Conservation (phyloP, 2,888 invertebrate species). For the Thelaira solivaga region DNA sequence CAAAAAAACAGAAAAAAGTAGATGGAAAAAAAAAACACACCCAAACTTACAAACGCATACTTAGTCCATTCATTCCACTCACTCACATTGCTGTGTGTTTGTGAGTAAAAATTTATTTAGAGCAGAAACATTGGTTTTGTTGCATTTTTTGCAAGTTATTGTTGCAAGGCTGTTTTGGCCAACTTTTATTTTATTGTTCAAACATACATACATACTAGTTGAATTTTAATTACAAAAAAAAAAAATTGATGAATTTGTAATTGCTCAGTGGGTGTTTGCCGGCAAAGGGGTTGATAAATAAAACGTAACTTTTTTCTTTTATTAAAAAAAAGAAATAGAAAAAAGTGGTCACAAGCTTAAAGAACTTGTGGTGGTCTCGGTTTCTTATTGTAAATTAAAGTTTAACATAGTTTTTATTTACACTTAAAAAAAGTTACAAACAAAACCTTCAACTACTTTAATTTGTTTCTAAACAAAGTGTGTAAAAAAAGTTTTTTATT, state of each 20-base stretch:
- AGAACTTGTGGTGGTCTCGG: background rate
- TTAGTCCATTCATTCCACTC: too few relatives aligned
- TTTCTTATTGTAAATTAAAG: background rate
- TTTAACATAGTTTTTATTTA: background rate
- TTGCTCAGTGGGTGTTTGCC: background rate
- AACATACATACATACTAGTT: conserved; percentile 3
- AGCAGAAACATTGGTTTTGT: conserved; percentile 45
- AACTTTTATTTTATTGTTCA: conserved; percentile 24
- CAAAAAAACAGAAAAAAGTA: background rate
- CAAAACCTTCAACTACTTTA: background rate
- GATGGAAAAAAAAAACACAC: background rate
- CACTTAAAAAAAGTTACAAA: background rate
- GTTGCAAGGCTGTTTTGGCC: conserved; percentile 36
- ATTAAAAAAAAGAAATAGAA: background rate
- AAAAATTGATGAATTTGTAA: conserved; percentile 46
- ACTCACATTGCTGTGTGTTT: background rate
- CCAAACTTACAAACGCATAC: background rate
- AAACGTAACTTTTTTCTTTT: background rate
- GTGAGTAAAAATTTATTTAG: conserved; percentile 50
- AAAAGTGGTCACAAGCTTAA: conserved; percentile 39
- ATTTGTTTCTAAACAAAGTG: background rate
- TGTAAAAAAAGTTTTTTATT: too few relatives aligned
- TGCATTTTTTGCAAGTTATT: conserved; percentile 29
- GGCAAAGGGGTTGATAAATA: background rate
- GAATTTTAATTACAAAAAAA: conserved; percentile 52